Conservation (phyloP, 2,113 vertebrate genomes). For the Xenopus laevis region DNA sequence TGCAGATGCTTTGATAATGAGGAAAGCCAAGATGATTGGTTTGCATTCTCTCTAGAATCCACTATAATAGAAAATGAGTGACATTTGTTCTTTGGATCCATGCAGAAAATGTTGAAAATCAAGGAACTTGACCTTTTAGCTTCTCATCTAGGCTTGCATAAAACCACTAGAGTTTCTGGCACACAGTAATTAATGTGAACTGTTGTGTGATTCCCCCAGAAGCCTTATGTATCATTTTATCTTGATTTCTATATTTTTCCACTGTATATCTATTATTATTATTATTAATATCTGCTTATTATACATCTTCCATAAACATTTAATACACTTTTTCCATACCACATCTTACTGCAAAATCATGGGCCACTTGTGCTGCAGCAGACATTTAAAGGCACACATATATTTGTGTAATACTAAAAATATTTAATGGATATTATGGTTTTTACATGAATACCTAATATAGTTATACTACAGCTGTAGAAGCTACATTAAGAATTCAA, state of each 20-base stretch:
- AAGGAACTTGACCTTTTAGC: conserved; percentile 10
- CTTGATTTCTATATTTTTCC: background rate
- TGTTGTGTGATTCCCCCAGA: background rate
- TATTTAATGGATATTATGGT: too few relatives aligned
- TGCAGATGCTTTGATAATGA: conserved; percentile 14
- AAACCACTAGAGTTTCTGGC: background rate
- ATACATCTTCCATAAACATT: too few relatives aligned
- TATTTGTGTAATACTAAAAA: too few relatives aligned
- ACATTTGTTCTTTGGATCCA: conserved; percentile 19
- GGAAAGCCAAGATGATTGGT: conserved; percentile 9
- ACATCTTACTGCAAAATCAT: too few relatives aligned
- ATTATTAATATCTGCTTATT: too few relatives aligned
- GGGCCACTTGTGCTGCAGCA: too few relatives aligned
- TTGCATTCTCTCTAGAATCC: background rate
- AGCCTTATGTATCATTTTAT: too few relatives aligned
- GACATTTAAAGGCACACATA: too few relatives aligned
- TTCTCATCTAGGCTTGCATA: background rate
- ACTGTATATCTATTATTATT: background rate
- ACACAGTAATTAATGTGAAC: conserved; percentile 15
- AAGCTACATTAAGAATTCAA: background rate
- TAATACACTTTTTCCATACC: too few relatives aligned
- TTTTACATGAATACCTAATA: too few relatives aligned
- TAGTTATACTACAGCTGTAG: too few relatives aligned
- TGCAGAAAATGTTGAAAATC: background rate
- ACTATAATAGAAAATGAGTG: background rate